Evolutionary conservation across 2,113 vertebrate genomes (phyloP).

Genomic region (Ictalurus furcatus): DNA sequence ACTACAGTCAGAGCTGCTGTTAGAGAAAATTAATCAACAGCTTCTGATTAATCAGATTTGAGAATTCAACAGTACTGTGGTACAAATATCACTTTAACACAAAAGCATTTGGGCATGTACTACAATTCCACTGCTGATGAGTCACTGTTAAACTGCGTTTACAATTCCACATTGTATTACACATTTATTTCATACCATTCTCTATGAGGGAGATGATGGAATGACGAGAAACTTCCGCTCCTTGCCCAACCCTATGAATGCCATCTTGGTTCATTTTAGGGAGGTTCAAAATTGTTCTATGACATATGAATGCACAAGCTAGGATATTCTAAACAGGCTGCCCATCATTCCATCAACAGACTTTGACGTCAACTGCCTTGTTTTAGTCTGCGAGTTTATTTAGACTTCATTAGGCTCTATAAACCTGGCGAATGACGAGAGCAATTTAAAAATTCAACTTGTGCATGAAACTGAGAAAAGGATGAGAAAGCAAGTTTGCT

Average conservation of each 20-base stretch:
- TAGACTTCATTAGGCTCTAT: background rate
- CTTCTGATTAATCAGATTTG: background rate
- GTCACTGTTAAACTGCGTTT: background rate
- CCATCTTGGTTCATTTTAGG: background rate
- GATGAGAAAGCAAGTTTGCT: background rate
- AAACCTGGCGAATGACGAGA: background rate
- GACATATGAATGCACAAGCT: background rate
- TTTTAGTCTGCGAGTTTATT: background rate
- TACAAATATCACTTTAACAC: background rate
- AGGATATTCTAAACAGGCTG: background rate
- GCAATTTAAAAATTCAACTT: too few species aligned
- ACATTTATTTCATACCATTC: background rate
- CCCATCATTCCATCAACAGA: background rate
- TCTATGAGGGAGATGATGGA: background rate
- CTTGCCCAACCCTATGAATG: constrained; percentile 9
- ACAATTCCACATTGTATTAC: background rate
- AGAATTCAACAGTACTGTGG: background rate
- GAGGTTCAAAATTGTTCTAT: background rate
- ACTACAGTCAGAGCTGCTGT: background rate
- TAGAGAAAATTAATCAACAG: background rate
- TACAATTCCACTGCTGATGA: background rate
- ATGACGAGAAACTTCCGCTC: background rate
- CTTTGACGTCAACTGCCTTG: background rate
- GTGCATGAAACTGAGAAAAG: too few species aligned
- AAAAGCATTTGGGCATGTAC: background rate